Evolutionary conservation across 2,888 invertebrate genomes (phyloP), one percentile per base, ranked within the genome.

Genomic region (Eupeodes luniger): DNA sequence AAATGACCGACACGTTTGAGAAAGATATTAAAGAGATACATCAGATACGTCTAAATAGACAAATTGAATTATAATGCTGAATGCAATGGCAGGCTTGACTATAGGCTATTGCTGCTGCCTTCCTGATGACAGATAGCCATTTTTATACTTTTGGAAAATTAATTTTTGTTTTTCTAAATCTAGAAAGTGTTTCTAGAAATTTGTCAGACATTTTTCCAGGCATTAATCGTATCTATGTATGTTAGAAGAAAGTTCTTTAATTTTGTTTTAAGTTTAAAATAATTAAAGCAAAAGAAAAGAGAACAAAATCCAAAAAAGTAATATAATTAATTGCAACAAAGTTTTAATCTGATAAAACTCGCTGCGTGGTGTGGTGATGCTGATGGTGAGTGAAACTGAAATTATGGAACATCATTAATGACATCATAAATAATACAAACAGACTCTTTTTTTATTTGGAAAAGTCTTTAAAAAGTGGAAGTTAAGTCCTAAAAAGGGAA

Each of bases 151-250:
- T 76, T 66, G 16, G 66, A 79, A 80, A 47, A 14, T 53, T 14
- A n/a, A n/a, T 34, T 87, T 72, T 76, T 83, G 64, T 83, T 59
- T 55, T 55, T 55, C 66, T 66, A 27, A 27, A 27, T 27, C 27
- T 87, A 87, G 86, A 87, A 87, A 87, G 86, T 87, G 61, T 70
- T 79, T 72, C 64, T 61, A 64, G 75, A 44, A 47, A 82, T 72
- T 64, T 66, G 69, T 84, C n/a, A 79, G 59, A 40, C 49, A 27
- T 44, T 14, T 4, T 55, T 27, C 16, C 12, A 51, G 53, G 14
- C 34, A 53, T 69, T 64, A 34, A 11, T 69, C 53, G 69, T 55
- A 69, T 55, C 53, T 69, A 36, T 12, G 64, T 69, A 36, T 12
- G 64, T 27, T 40, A 40, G 40, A 40, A 40, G 40, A 40, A 40